Evolutionary conservation across 2,888 invertebrate genomes (phyloP).

Genomic region (Agrotis puta): DNA sequence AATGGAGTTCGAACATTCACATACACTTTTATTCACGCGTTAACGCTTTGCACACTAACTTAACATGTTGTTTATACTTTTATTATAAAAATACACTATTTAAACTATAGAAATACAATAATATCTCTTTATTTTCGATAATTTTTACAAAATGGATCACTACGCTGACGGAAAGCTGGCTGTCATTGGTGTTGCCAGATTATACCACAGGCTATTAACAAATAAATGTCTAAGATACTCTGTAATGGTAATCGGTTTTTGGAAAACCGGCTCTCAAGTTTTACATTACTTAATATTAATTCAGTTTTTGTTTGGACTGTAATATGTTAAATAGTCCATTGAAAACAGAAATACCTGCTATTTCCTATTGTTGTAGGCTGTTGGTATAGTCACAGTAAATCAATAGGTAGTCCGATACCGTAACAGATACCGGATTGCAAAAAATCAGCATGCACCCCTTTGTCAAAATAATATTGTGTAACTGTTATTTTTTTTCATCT

Average conservation of each 20-base stretch:
- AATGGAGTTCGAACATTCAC: conserved; percentile 71
- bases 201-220: conserved; percentile 9
- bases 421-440: too few species aligned
- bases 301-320: too few species aligned
- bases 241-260: conserved; percentile 5
- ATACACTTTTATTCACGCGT: conserved; percentile 56
- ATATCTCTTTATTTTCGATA: conserved; percentile 50
- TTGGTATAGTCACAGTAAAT: too few species aligned
- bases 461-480: too few species aligned
- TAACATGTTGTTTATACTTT: conserved; percentile 58
- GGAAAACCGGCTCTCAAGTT: neutral
- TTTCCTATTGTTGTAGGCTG: too few species aligned
- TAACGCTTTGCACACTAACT: conserved; percentile 64
- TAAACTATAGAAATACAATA: conserved; percentile 50
- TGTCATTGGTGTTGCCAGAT: conserved; percentile 66
- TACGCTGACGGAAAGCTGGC: conserved; percentile 73
- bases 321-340: too few species aligned
- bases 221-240: neutral
- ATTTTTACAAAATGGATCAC: conserved; percentile 57
- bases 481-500: too few species aligned
- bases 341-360: too few species aligned
- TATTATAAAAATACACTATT: conserved; percentile 56
- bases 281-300: neutral
- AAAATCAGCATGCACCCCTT: too few species aligned
- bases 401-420: too few species aligned